These are phyloP conservation scores for Craniophora ligustri DNA, from an alignment of 2,888 invertebrate species.

Conservation along the genomic window DNA sequence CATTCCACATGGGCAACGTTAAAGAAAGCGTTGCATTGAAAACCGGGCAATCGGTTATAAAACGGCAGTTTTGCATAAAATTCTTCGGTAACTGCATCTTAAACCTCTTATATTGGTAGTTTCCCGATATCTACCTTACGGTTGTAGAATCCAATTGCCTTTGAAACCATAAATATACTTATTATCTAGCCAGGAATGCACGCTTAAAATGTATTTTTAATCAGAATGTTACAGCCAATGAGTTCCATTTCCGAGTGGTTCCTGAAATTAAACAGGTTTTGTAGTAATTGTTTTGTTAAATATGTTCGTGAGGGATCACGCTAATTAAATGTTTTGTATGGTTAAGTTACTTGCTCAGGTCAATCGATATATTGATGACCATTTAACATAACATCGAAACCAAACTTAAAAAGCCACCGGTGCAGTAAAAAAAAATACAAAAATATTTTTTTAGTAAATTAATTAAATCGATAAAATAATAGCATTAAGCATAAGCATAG, in stretches of 20 bases:
- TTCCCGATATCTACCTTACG: slow-evolving; percentile 58
- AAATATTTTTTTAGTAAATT: slow-evolving; percentile 9
- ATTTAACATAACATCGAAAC: too few relatives aligned
- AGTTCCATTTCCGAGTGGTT: too few relatives aligned
- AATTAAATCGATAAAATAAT: background rate
- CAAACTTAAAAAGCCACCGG: too few relatives aligned
- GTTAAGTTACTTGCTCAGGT: too few relatives aligned
- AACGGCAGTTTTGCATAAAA: slow-evolving; percentile 70
- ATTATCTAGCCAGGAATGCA: slow-evolving; percentile 24
- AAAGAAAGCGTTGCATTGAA: slow-evolving; percentile 48
- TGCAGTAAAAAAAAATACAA: slow-evolving; percentile 8
- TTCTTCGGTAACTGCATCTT: slow-evolving; percentile 62
- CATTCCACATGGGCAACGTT: slow-evolving; percentile 41
- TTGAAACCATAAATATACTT: slow-evolving; percentile 46
- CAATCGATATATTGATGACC: too few relatives aligned
- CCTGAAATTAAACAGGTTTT: too few relatives aligned
- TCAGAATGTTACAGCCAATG: background rate
- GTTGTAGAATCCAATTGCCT: slow-evolving; percentile 54
- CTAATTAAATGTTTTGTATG: too few relatives aligned
- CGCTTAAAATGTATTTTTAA: slow-evolving; percentile 39
- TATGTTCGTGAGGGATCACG: too few relatives aligned
- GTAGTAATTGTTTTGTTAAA: too few relatives aligned
- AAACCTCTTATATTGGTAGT: slow-evolving; percentile 60
- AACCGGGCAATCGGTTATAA: slow-evolving; percentile 63
- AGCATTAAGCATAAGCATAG: too few relatives aligned